Base-by-base conservation (phyloP, 2,797 vertebrate genomes). In the Lophotriccus pileatus region DNA sequence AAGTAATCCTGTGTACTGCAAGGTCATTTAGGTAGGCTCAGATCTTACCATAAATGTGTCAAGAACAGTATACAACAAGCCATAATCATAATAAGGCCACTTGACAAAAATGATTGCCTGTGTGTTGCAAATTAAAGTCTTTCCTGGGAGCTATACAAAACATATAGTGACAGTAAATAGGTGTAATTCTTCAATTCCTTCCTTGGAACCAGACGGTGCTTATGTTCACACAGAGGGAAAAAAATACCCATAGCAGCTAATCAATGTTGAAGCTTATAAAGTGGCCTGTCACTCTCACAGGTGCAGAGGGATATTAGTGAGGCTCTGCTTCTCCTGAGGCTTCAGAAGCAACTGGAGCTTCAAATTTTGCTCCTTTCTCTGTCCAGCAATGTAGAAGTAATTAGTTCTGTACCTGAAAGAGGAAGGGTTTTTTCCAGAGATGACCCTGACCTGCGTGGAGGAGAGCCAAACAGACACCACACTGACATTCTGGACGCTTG, bases 71-170 rank as follows among this genome's bases (percentile, higher is more conserved):
- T 78, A 75, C 36, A 74, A 81, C 58, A 74, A 94, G 85, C 80
- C 87, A 85, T 89, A 92, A 80, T n/a, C 69, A 58, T 72, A 88
- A 91, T 87, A 89, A 95, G 87, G 39, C 62, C 75, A 83, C 89
- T 80, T 4, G 7, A 68, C 78, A 74, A 72, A 93, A 91, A 78
- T 59, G 12, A 94, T 89, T 93, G 50, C 76, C 52, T 85, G 8
- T 87, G 53, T 80, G 59, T 72, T 64, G 66, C 55, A 93, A 91
- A 92, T 75, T 81, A 75, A 91, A 90, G 47, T 41, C 79, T 86
- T 97, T 81, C 87, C 84, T 84, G 89, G 81, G 82, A 94, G 43
- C 6, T 2, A 75, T 94, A 75, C 2, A 10, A 90, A 89, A 92
- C 63, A 75, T 55, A 80, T 39, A 76, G 64, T 84, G 89, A 43